These are phyloP conservation scores for Malthinus seriepunctatus DNA, from an alignment of 2,888 invertebrate genomes.

Conservation along the genomic window DNA sequence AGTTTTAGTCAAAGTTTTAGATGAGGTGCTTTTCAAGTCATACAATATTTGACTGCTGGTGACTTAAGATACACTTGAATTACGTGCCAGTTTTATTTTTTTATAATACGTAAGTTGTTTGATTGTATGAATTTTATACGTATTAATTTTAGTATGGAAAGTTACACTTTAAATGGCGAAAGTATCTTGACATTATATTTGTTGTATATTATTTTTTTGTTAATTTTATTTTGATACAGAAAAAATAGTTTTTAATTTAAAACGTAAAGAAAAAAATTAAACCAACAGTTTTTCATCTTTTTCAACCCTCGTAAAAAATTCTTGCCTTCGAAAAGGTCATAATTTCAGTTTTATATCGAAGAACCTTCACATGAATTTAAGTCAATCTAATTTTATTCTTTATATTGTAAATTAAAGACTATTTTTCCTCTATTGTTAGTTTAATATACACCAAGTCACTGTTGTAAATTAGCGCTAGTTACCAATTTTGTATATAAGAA, in stretches of 20 bases:
- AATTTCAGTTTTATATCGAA: too few relatives aligned
- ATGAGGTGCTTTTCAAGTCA: conserved; percentile 22
- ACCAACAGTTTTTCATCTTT: too few relatives aligned
- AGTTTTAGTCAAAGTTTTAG: conserved; percentile 22
- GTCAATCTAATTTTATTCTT: too few relatives aligned
- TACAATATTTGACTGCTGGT: conserved; percentile 18
- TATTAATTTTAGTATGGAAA: conserved; percentile 12
- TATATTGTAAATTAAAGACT: too few relatives aligned
- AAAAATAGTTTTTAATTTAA: not conserved
- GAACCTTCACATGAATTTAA: too few relatives aligned
- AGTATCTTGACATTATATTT: conserved; percentile 9
- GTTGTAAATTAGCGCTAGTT: conserved; percentile 18
- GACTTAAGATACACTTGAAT: conserved; percentile 14
- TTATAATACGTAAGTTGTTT: conserved; percentile 11
- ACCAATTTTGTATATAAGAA: conserved; percentile 27
- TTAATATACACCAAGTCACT: conserved; percentile 10
- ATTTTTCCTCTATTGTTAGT: too few relatives aligned
- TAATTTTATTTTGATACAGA: not conserved
- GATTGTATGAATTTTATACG: conserved; percentile 15
- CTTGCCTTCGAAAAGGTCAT: too few relatives aligned
- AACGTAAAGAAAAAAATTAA: too few relatives aligned
- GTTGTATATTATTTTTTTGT: conserved; percentile 12
- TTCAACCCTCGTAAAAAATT: too few relatives aligned
- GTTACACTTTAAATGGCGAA: not conserved
- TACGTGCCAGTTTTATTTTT: conserved; percentile 18